Evolutionary conservation across 2,113 vertebrate genomes (phyloP).

Genomic region (Dromiciops gliroides): DNA sequence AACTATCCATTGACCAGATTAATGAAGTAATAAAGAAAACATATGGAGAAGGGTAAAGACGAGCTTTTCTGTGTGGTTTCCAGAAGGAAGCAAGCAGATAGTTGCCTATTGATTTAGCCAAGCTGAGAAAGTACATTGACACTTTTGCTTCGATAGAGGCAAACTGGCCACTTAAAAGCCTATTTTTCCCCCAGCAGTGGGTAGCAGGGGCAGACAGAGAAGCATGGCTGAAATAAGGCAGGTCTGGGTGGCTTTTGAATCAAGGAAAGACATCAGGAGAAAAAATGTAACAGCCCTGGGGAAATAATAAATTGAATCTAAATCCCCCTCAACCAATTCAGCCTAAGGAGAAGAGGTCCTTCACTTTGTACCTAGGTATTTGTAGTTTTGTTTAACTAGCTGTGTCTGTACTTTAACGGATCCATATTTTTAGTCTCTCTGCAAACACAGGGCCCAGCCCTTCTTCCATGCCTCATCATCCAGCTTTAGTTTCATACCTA

Average conservation of each 20-base stretch:
- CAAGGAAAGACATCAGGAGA: background rate
- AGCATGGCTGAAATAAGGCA: background rate
- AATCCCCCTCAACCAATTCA: background rate
- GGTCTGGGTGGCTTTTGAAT: background rate
- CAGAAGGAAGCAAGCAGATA: background rate
- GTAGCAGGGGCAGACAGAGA: background rate
- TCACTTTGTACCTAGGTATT: background rate
- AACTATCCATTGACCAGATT: background rate
- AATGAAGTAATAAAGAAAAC: too few species aligned
- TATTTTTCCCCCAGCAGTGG: background rate
- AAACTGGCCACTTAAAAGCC: background rate
- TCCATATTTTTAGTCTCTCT: background rate
- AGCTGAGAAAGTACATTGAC: background rate
- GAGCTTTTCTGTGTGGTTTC: background rate
- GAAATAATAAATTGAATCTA: background rate
- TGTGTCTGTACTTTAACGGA: background rate
- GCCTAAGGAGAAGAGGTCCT: background rate
- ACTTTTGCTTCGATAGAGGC: background rate
- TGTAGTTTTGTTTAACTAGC: background rate
- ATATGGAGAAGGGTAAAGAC: background rate
- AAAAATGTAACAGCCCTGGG: background rate
- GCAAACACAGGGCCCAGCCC: background rate
- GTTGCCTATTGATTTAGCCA: background rate
- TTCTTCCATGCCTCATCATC: background rate
- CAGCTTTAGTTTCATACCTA: background rate